A percentile compares a stretch with the other conserved stretches of the same genome.
phyloP scores from a whole-genome alignment of 2,797 vertebrate genomes.

The Thaleichthys pacificus region DNA sequence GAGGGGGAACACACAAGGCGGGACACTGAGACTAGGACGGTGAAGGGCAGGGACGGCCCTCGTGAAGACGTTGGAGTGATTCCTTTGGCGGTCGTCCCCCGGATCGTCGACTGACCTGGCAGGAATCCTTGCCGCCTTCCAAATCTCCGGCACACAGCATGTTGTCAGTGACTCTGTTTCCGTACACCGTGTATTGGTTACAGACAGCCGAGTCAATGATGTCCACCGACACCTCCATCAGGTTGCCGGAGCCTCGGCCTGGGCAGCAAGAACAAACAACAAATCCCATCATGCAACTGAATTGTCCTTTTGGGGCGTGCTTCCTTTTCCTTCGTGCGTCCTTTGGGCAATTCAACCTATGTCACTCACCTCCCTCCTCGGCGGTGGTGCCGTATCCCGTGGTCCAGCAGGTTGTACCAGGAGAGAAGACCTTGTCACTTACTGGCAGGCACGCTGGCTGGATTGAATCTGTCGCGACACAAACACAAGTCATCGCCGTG shows the following conservation, averaged over 20 bases:
- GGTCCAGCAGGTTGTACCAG: conserved; percentile 76
- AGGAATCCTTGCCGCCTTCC: conserved; percentile 77
- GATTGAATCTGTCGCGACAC: conserved; percentile 63
- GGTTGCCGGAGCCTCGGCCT: conserved; percentile 63
- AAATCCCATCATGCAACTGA: not conserved
- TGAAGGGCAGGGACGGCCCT: not conserved
- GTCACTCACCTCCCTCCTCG: conserved; percentile 29
- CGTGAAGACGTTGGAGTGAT: not conserved
- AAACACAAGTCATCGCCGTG: not conserved
- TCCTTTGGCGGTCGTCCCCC: not conserved
- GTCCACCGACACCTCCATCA: conserved; percentile 76
- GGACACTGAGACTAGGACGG: not conserved
- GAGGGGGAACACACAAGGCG: not conserved
- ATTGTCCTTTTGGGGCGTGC: too few species aligned
- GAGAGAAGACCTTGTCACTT: conserved; percentile 68
- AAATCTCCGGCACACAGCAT: conserved; percentile 85
- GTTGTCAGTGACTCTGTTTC: conserved; percentile 67
- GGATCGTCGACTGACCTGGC: conserved; percentile 70
- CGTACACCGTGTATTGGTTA: conserved; percentile 71
- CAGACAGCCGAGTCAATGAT: conserved; percentile 77
- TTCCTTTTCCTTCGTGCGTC: not conserved
- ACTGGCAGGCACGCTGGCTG: conserved; percentile 82
- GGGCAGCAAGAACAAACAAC: not conserved
- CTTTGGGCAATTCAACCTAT: not conserved
- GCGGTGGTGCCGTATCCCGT: conserved; percentile 75